phyloP scores from a whole-genome alignment of 2,888 invertebrate species.

The Dynastes tityus region DNA sequence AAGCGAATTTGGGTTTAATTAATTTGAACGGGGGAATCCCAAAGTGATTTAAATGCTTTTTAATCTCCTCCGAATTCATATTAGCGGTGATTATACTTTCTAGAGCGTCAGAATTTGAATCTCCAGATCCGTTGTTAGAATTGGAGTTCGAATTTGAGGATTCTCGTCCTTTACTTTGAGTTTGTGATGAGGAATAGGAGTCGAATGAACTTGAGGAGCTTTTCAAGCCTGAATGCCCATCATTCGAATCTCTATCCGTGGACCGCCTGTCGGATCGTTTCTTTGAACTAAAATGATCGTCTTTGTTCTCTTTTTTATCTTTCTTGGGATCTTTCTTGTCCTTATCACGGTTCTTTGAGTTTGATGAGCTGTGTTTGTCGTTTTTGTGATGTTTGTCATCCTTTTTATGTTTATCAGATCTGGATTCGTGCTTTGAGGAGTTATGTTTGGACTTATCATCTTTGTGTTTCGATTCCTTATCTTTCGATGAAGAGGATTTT shows the following conservation, averaged over 20 bases:
- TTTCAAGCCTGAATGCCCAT: constrained; percentile 74
- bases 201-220: constrained; percentile 67
- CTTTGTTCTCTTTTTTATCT: constrained; percentile 68
- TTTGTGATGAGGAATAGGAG: constrained; percentile 64
- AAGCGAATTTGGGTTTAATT: constrained; percentile 80
- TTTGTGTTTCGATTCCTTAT: constrained; percentile 60
- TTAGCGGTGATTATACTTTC: constrained; percentile 51
- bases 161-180: constrained; percentile 59
- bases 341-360: constrained; percentile 56
- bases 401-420: constrained; percentile 59
- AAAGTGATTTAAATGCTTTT: constrained; percentile 31
- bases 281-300: constrained; percentile 82
- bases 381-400: constrained; percentile 58
- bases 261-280: constrained; percentile 80
- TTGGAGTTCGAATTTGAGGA: constrained; percentile 58
- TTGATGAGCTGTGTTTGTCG: constrained; percentile 56
- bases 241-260: constrained; percentile 86
- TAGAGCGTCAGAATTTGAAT: constrained; percentile 65
- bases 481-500: constrained; percentile 24
- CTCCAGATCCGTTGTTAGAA: constrained; percentile 60
- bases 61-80: constrained; percentile 21
- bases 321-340: constrained; percentile 58
- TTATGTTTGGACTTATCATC: constrained; percentile 56
- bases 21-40: constrained; percentile 64
- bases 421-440: constrained; percentile 52